Conservation (phyloP, 2,797 vertebrate species). For the Ceyx erithaca region DNA sequence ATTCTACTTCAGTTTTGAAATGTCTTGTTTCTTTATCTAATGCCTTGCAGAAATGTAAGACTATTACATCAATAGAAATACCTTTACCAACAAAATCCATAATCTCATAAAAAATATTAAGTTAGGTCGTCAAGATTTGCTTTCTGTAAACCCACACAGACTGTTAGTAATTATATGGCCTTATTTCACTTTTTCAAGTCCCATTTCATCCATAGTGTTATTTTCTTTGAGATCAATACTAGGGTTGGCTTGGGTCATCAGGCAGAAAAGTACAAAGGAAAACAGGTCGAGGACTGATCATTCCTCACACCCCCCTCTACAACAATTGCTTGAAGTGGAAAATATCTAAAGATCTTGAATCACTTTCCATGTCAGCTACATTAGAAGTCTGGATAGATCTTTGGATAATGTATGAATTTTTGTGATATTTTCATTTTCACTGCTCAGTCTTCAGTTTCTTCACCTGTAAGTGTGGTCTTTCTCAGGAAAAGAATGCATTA, state of each 20-base stretch:
- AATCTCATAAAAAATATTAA: slow-evolving; percentile 58
- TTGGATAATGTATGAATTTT: neutral
- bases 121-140: neutral
- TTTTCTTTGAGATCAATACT: slow-evolving; percentile 35
- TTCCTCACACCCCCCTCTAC: neutral
- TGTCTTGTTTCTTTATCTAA: neutral
- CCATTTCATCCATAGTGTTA: neutral
- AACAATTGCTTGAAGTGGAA: neutral
- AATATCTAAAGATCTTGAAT: neutral
- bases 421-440: neutral
- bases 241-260: neutral
- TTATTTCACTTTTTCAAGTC: slow-evolving; percentile 34
- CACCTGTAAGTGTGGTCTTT: neutral
- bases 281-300: slow-evolving; percentile 10
- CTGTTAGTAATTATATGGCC: slow-evolving; percentile 9
- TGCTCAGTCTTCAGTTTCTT: neutral
- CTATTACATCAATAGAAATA: slow-evolving; percentile 12
- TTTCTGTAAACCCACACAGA: slow-evolving; percentile 8
- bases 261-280: slow-evolving; percentile 15
- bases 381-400: neutral
- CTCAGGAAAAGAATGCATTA: neutral
- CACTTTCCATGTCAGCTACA: neutral
- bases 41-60: slow-evolving; percentile 4
- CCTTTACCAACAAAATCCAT: slow-evolving; percentile 52
- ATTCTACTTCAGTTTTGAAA: neutral